Conservation (phyloP, 92 coral and sea anemone genomes). For the Bergia sp. region DNA sequence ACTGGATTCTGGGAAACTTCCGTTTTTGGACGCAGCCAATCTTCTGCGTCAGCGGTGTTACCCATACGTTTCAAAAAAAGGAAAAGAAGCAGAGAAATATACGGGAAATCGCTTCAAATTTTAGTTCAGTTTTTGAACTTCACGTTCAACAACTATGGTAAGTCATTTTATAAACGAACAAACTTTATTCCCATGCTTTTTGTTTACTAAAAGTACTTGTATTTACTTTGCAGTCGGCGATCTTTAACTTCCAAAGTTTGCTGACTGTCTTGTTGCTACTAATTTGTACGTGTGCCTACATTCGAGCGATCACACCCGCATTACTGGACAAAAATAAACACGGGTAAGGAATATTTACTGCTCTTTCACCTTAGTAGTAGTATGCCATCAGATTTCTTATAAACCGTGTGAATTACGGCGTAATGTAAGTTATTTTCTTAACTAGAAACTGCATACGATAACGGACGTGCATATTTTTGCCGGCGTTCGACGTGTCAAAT, state of each 20-base stretch:
- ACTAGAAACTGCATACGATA: no score
- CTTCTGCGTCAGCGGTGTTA: slow-evolving; percentile 33
- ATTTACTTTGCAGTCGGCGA: slow-evolving; percentile 78
- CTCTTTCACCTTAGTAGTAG: neutral
- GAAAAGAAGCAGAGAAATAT: neutral
- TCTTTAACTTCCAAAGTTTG: slow-evolving; percentile 97
- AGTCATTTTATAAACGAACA: neutral
- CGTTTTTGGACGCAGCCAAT: neutral
- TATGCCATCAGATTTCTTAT: neutral
- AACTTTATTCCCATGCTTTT: neutral
- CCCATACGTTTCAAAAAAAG: neutral
- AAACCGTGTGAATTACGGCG: neutral
- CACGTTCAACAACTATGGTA: slow-evolving; percentile 32
- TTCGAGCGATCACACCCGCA: slow-evolving; percentile 91
- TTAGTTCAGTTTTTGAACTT: slow-evolving; percentile 19
- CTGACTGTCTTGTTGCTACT: slow-evolving; percentile 85
- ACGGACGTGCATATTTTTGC: neutral
- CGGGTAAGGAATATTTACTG: slow-evolving; percentile 72
- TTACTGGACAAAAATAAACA: slow-evolving; percentile 95
- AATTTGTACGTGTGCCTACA: slow-evolving; percentile 95
- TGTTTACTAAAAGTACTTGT: neutral
- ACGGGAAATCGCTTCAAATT: neutral
- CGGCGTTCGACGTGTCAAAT: slow-evolving; percentile 16
- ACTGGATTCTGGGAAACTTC: neutral
- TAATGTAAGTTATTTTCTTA: neutral